Evolutionary conservation across 2,113 vertebrate genomes (phyloP).

Genomic region (Sminthopsis crassicaudata): DNA sequence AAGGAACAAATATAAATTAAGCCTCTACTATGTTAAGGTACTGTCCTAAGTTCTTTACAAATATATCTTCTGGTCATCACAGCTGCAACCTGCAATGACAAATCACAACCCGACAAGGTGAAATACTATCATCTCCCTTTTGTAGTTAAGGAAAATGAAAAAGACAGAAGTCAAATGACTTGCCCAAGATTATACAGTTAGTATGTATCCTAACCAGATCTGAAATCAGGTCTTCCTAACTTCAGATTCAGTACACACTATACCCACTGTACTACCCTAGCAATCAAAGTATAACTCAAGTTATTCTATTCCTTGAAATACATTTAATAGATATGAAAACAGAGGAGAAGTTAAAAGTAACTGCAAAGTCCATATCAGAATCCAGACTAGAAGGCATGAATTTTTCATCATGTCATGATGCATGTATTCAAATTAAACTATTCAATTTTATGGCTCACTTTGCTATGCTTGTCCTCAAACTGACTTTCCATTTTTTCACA

Average conservation of each 20-base stretch:
- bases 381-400: neutral
- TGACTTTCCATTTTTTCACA: neutral
- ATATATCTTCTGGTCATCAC: neutral
- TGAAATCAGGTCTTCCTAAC: neutral
- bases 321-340: neutral
- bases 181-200: neutral
- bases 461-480: neutral
- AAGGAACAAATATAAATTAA: neutral
- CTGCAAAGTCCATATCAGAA: neutral
- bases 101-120: neutral
- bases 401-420: neutral
- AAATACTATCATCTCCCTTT: neutral
- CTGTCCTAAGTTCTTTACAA: neutral
- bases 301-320: neutral
- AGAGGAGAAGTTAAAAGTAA: neutral
- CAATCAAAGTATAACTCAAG: neutral
- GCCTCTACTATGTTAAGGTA: neutral
- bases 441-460: neutral
- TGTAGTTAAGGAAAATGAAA: neutral
- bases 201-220: neutral
- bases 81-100: neutral
- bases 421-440: neutral
- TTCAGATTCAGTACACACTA: neutral
- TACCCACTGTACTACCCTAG: neutral
- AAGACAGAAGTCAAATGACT: neutral